Evolutionary conservation across 2,888 invertebrate species (phyloP).

Genomic region (Leptopilina drosophilae): DNA sequence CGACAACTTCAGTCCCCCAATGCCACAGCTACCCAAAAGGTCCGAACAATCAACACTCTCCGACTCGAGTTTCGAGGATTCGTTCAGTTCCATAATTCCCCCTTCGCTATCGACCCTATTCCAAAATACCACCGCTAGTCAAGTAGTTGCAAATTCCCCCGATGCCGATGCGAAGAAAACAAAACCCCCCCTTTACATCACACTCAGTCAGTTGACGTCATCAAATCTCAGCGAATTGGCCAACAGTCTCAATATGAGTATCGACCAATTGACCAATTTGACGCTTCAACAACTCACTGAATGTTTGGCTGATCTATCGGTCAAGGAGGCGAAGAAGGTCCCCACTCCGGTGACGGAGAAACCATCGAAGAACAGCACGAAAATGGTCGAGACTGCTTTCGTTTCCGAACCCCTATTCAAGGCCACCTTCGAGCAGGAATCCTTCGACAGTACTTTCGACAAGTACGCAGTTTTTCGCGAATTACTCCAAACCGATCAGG

Average conservation of each 20-base stretch:
- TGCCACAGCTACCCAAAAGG: slow-evolving; percentile 65
- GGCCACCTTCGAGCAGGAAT: slow-evolving; percentile 82
- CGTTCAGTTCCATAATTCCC: slow-evolving; percentile 70
- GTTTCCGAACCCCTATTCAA: slow-evolving; percentile 79
- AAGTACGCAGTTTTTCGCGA: slow-evolving; percentile 93
- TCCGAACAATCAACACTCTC: slow-evolving; percentile 59
- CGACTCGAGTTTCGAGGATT: slow-evolving; percentile 70
- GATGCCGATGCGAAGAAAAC: slow-evolving; percentile 61
- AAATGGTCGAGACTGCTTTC: slow-evolving; percentile 64
- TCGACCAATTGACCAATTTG: slow-evolving; percentile 88
- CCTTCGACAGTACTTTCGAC: slow-evolving; percentile 82
- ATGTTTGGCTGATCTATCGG: slow-evolving; percentile 81
- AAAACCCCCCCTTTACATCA: slow-evolving; percentile 83
- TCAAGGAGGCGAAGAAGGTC: slow-evolving; percentile 61
- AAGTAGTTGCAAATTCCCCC: slow-evolving; percentile 51
- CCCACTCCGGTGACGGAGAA: slow-evolving; percentile 49
- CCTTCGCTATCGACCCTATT: slow-evolving; percentile 69
- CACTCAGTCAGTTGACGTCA: slow-evolving; percentile 88
- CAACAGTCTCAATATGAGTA: slow-evolving; percentile 85
- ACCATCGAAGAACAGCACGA: slow-evolving; percentile 65
- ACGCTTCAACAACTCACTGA: slow-evolving; percentile 91
- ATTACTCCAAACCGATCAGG: slow-evolving; percentile 82
- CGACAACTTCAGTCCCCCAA: slow-evolving; percentile 71
- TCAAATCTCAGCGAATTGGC: slow-evolving; percentile 90
- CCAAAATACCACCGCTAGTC: slow-evolving; percentile 61